Conservation (phyloP, 2,888 invertebrate genomes). For the Sminthurides aquaticus region DNA sequence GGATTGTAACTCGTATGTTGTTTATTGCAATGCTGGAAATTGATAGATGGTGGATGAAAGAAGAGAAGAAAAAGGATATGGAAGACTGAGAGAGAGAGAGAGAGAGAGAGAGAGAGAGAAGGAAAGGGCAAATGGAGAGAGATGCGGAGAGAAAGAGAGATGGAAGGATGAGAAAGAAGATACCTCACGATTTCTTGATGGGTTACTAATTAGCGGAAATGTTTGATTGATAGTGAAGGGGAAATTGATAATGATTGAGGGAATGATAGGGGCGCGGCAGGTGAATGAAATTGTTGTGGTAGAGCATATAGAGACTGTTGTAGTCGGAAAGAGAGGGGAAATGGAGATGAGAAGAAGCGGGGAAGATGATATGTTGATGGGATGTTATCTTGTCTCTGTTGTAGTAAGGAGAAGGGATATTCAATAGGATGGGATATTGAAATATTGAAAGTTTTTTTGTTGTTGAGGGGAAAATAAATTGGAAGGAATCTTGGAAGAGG, state of each 20-base stretch:
- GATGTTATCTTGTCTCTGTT: too few relatives aligned
- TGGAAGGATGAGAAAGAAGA: background rate
- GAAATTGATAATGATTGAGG: slow-evolving; percentile 1
- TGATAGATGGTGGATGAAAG: background rate
- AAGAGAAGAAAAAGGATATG: background rate
- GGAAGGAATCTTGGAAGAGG: too few relatives aligned
- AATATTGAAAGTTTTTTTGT: too few relatives aligned
- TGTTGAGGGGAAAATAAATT: too few relatives aligned
- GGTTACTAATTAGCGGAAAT: background rate
- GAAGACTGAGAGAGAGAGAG: background rate
- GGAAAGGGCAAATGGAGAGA: too few relatives aligned
- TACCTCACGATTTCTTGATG: background rate
- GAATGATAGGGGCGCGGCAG: slow-evolving; percentile 7
- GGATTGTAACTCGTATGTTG: background rate
- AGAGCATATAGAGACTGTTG: background rate
- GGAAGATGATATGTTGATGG: too few relatives aligned
- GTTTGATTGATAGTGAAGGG: slow-evolving; percentile 8
- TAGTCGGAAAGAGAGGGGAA: background rate
- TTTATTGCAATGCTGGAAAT: background rate
- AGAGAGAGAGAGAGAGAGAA: background rate
- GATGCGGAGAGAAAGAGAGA: background rate
- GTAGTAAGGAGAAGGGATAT: too few relatives aligned
- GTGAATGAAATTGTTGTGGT: too few relatives aligned
- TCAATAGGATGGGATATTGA: too few relatives aligned
- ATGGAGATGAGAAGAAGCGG: too few relatives aligned